These are phyloP conservation scores for Misgurnus mizolepis DNA, from an alignment of 2,113 vertebrate genomes.

Conservation along the genomic window DNA sequence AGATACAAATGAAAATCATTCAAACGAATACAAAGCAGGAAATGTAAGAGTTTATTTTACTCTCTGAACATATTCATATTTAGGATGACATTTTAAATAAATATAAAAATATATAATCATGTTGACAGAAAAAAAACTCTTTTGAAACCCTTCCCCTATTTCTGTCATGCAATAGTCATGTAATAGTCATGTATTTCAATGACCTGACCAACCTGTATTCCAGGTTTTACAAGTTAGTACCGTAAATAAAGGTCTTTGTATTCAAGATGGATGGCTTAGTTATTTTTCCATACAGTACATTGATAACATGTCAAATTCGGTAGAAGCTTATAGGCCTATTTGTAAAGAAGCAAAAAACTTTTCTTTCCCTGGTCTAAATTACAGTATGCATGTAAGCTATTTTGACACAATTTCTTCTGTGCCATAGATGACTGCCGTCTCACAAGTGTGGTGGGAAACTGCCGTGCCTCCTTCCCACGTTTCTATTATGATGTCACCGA, in stretches of 20 bases:
- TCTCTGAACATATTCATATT: neutral
- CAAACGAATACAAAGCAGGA: no score
- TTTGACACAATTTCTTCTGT: neutral
- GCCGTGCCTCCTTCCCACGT: slow-evolving; percentile 70
- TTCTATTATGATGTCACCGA: slow-evolving; percentile 75
- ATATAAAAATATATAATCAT: neutral
- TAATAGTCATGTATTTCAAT: neutral
- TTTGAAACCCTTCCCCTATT: neutral
- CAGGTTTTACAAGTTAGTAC: neutral
- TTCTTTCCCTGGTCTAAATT: neutral
- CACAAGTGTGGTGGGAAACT: slow-evolving; percentile 66
- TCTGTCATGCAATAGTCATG: neutral
- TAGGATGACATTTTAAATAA: neutral
- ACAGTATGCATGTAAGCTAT: neutral
- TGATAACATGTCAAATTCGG: neutral
- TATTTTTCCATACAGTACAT: no score
- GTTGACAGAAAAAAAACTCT: slow-evolving; percentile 7
- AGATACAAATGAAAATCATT: no score
- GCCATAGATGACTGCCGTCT: slow-evolving; percentile 66
- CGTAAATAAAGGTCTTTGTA: neutral
- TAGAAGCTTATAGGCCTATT: neutral
- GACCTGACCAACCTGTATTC: slow-evolving; percentile 23
- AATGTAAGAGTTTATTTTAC: neutral
- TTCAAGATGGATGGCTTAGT: neutral
- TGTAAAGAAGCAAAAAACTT: neutral